A percentile compares a stretch with the other conserved stretches of the same genome.
These are phyloP conservation scores for Reticulitermes speratus DNA, from an alignment of 1,140 invertebrate species.

Conservation along the genomic window DNA sequence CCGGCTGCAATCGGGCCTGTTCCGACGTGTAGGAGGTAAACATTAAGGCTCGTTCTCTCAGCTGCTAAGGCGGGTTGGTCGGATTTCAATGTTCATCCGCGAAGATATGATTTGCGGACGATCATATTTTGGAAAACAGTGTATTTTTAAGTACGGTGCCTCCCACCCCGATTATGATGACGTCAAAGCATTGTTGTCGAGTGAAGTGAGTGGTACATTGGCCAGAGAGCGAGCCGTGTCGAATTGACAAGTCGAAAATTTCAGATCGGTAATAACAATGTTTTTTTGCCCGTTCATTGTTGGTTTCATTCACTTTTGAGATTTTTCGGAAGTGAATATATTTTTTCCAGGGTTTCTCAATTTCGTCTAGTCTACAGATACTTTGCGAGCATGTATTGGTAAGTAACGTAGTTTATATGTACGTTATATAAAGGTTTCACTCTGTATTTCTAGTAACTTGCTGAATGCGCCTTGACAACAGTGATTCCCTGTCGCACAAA, in stretches of 20 bases:
- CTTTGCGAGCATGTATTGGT: neutral
- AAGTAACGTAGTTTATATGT: neutral
- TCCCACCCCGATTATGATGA: neutral
- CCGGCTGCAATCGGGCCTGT: conserved; percentile 1
- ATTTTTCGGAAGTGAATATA: neutral
- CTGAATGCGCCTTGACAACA: too few species aligned
- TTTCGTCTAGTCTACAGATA: neutral
- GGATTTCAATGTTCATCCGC: conserved; percentile 23
- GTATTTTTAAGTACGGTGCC: neutral
- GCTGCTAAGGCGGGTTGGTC: conserved; percentile 25
- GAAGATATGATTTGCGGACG: conserved; percentile 14
- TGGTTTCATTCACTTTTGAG: neutral
- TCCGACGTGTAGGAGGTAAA: conserved; percentile 24
- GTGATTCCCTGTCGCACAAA: too few species aligned
- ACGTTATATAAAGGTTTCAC: too few species aligned
- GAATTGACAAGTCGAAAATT: neutral
- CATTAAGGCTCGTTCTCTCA: conserved; percentile 22
- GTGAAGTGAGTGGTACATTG: neutral
- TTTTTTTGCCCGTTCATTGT: neutral
- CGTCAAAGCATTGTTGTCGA: neutral
- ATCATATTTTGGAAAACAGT: neutral
- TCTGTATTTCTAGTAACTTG: too few species aligned
- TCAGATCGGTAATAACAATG: neutral
- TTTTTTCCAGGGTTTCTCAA: neutral
- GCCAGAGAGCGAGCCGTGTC: neutral